phyloP scores from a whole-genome alignment of 2,888 invertebrate genomes.

The Platynereis dumerilii region DNA sequence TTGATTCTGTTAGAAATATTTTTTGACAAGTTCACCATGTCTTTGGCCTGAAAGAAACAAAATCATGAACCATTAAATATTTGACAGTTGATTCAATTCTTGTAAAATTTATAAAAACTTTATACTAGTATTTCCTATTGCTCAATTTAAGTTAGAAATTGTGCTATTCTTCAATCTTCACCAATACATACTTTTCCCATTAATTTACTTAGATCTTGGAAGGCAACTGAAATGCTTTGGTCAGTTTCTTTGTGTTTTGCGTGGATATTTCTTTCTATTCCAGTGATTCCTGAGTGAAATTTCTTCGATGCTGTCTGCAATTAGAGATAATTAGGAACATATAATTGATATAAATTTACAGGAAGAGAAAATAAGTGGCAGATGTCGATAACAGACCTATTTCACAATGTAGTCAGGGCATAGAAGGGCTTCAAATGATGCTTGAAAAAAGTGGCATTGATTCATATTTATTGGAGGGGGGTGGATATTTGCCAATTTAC shows the following conservation, averaged over 20 bases:
- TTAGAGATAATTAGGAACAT: not conserved
- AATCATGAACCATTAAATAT: not conserved
- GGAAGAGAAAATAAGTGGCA: too few relatives aligned
- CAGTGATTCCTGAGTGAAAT: constrained; percentile 82
- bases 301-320: constrained; percentile 66
- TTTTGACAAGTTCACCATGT: constrained; percentile 93
- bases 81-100: not conserved
- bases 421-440: too few relatives aligned
- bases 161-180: too few relatives aligned
- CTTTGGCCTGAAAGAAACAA: constrained; percentile 74
- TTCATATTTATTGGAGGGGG: too few relatives aligned
- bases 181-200: constrained; percentile 79
- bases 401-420: too few relatives aligned
- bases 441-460: too few relatives aligned
- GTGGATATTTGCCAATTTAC: too few relatives aligned
- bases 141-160: too few relatives aligned
- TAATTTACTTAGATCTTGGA: constrained; percentile 91
- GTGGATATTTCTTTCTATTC: constrained; percentile 91
- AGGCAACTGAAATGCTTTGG: constrained; percentile 89
- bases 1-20: constrained; percentile 90
- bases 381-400: too few relatives aligned
- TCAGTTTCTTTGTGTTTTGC: constrained; percentile 90
- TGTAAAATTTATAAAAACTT: not conserved
- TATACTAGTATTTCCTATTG: too few relatives aligned
- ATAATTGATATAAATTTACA: not conserved